A percentile compares a stretch with the other conserved stretches of the same genome.
These are phyloP conservation scores for Diprion similis DNA, from an alignment of 1,140 invertebrate species.

Conservation along the genomic window DNA sequence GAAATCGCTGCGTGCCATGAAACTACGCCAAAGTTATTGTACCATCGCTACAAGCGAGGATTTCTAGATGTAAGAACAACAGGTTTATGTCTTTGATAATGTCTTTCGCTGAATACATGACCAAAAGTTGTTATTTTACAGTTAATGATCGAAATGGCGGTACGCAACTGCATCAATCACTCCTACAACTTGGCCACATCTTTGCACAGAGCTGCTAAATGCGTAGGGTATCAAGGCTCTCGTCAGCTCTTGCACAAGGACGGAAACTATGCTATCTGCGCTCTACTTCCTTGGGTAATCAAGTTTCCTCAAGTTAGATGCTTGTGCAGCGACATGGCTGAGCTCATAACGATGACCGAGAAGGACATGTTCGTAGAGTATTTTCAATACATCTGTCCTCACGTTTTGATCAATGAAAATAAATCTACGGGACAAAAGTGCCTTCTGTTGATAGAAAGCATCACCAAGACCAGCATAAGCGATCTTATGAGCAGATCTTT, in stretches of 20 bases:
- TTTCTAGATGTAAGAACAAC: conserved; percentile 59
- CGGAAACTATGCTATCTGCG: conserved; percentile 65
- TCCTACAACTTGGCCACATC: conserved; percentile 57
- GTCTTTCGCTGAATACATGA: not conserved
- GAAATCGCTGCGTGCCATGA: conserved; percentile 67
- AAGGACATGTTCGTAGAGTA: conserved; percentile 66
- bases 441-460: conserved; percentile 65
- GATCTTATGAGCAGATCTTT: conserved; percentile 63
- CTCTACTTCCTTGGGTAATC: conserved; percentile 65
- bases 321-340: conserved; percentile 68
- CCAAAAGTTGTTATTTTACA: conserved; percentile 28
- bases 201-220: conserved; percentile 61
- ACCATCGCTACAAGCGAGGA: conserved; percentile 72
- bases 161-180: conserved; percentile 64
- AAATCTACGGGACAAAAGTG: conserved; percentile 64
- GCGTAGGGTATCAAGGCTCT: conserved; percentile 66
- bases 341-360: conserved; percentile 64
- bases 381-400: conserved; percentile 68
- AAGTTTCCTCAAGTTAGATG: conserved; percentile 60
- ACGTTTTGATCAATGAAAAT: conserved; percentile 69
- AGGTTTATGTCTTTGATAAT: conserved; percentile 8
- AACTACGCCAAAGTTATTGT: conserved; percentile 67
- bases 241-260: conserved; percentile 69
- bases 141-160: conserved; percentile 65
- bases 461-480: conserved; percentile 61